Evolutionary conservation across 2,888 invertebrate genomes (phyloP).

Genomic region (Zaprionus lineosus): DNA sequence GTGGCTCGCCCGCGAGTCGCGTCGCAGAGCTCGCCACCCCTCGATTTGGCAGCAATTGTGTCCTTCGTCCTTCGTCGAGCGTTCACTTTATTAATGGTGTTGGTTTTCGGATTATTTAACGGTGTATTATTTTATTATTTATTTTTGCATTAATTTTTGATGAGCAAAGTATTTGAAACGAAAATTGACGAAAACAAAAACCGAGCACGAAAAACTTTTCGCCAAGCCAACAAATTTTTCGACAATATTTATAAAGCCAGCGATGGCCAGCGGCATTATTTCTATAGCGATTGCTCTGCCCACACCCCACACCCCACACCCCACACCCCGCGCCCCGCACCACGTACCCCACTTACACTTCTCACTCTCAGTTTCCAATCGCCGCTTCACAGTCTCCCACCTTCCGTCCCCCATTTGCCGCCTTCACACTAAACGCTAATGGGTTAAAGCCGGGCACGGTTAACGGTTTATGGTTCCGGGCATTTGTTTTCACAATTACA

Average conservation of each 20-base stretch:
- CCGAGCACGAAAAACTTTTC: slow-evolving; percentile 38
- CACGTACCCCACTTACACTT: too few species aligned
- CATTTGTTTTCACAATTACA: slow-evolving; percentile 8
- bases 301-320: not conserved
- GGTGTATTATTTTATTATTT: slow-evolving; percentile 81
- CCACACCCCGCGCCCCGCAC: too few species aligned
- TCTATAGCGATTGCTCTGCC: not conserved
- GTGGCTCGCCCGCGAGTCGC: slow-evolving; percentile 38
- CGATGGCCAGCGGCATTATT: too few species aligned
- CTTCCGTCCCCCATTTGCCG: not conserved
- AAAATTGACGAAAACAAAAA: slow-evolving; percentile 36
- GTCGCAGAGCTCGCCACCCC: not conserved
- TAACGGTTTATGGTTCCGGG: not conserved
- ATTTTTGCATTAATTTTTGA: slow-evolving; percentile 79
- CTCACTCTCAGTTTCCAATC: too few species aligned
- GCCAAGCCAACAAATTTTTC: slow-evolving; percentile 20
- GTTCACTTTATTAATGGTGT: slow-evolving; percentile 79
- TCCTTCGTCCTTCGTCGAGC: slow-evolving; percentile 20
- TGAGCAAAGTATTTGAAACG: slow-evolving; percentile 43
- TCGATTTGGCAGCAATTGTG: not conserved
- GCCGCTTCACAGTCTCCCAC: too few species aligned
- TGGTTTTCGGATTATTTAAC: slow-evolving; percentile 80
- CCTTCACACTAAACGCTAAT: slow-evolving; percentile 39
- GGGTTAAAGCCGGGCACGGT: slow-evolving; percentile 38
- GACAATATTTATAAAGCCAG: slow-evolving; percentile 54